phyloP scores from a whole-genome alignment of 2,888 invertebrate genomes.

The Andrena flavipes region DNA sequence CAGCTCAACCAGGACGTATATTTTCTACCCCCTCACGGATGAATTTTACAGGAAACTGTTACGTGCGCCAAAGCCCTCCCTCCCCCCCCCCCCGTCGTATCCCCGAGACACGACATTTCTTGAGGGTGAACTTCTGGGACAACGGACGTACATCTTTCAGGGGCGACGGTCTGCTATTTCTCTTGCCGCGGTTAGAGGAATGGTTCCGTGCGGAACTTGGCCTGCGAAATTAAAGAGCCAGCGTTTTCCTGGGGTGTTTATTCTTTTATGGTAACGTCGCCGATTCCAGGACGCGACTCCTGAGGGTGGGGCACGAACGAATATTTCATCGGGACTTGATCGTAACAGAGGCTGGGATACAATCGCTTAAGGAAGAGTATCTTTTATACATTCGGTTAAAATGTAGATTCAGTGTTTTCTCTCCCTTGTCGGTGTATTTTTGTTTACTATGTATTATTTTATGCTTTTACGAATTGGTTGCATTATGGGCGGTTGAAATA shows the following conservation, averaged over 20 bases:
- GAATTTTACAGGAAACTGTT: constrained; percentile 46
- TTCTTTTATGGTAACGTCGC: background rate
- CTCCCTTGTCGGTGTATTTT: background rate
- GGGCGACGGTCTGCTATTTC: constrained; percentile 28
- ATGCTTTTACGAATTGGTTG: background rate
- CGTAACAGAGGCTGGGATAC: no score
- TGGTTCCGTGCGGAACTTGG: background rate
- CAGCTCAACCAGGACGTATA: constrained; percentile 11
- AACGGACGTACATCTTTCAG: constrained; percentile 47
- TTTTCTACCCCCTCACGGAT: constrained; percentile 21
- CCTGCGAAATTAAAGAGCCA: constrained; percentile 28
- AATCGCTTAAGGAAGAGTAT: no score
- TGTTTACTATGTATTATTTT: background rate
- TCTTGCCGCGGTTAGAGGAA: constrained; percentile 34
- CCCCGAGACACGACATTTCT: constrained; percentile 37
- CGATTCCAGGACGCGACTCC: background rate
- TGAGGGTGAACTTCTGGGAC: constrained; percentile 32
- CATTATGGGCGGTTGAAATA: no score
- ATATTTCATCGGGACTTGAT: background rate
- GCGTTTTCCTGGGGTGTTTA: background rate
- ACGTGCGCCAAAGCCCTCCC: constrained; percentile 28
- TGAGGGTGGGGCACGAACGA: background rate
- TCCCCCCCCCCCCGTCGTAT: background rate
- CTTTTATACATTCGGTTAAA: no score
- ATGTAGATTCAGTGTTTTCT: background rate